A percentile compares a stretch with the other conserved stretches of the same genome.
phyloP scores from a whole-genome alignment of 2,113 vertebrate genomes.

The Triplophysa dalaica region DNA sequence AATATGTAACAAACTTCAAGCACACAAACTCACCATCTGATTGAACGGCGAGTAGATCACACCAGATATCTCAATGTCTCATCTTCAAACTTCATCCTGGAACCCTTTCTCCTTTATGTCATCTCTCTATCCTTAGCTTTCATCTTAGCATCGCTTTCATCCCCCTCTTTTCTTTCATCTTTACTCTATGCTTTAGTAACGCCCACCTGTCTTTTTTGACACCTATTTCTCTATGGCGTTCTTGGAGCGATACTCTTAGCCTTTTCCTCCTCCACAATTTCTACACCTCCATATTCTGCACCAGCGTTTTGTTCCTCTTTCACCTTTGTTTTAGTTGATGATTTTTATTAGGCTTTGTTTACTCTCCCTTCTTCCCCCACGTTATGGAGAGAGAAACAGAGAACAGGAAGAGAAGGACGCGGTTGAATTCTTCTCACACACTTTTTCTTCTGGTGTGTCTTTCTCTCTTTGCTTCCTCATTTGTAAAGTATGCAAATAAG shows the following conservation, averaged over 20 bases:
- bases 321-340: neutral
- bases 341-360: neutral
- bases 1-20: neutral
- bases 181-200: constrained; percentile 4
- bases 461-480: neutral
- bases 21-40: neutral
- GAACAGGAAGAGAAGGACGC: neutral
- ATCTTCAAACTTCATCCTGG: neutral
- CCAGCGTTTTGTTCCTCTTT: neutral
- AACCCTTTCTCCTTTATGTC: constrained; percentile 5
- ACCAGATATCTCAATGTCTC: neutral
- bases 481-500: neutral
- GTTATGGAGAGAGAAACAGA: neutral
- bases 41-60: neutral
- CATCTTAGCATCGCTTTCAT: neutral
- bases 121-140: constrained; percentile 27
- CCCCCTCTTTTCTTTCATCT: constrained; percentile 34
- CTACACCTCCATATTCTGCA: neutral
- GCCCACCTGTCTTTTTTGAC: constrained; percentile 35
- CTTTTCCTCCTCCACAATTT: neutral
- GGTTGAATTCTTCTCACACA: neutral
- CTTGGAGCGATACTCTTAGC: neutral
- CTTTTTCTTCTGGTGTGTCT: neutral
- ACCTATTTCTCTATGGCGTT: constrained; percentile 6
- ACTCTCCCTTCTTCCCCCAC: neutral